Evolutionary conservation across 2,888 invertebrate species (phyloP).

Genomic region (Drosophila setosimentum): DNA sequence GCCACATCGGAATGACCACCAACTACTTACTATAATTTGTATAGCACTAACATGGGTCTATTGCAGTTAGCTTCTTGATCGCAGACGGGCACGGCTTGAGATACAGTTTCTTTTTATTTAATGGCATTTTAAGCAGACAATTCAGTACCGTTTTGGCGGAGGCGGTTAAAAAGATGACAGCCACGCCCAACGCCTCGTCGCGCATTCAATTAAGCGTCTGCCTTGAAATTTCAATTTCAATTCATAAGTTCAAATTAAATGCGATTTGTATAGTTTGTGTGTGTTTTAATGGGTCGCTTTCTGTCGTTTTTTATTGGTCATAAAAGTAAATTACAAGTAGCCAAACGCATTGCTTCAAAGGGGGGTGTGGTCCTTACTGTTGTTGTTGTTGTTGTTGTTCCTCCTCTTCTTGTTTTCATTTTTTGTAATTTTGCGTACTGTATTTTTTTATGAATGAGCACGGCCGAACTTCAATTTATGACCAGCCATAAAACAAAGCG

Average conservation of each 20-base stretch:
- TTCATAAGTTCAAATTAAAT: constrained; percentile 59
- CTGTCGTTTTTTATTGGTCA: constrained; percentile 58
- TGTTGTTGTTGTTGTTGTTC: not conserved
- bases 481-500: constrained; percentile 33
- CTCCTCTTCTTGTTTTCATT: not conserved
- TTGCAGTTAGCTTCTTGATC: constrained; percentile 42
- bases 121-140: constrained; percentile 67
- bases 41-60: not conserved
- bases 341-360: constrained; percentile 18
- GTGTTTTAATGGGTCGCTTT: constrained; percentile 33
- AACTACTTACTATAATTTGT: not conserved
- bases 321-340: constrained; percentile 56
- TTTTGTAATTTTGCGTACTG: constrained; percentile 30
- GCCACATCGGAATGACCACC: constrained; percentile 10
- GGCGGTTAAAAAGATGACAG: constrained; percentile 7
- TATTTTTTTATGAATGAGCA: constrained; percentile 29
- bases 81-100: constrained; percentile 22
- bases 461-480: constrained; percentile 56
- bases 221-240: constrained; percentile 47
- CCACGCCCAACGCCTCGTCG: constrained; percentile 42
- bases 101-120: constrained; percentile 44
- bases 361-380: constrained; percentile 4
- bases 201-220: constrained; percentile 45
- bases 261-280: constrained; percentile 52
- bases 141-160: constrained; percentile 29